Evolutionary conservation across 37 sponge, comb jelly and placozoan genomes (phyloP).

Genomic region (Dysidea cf. avara): DNA sequence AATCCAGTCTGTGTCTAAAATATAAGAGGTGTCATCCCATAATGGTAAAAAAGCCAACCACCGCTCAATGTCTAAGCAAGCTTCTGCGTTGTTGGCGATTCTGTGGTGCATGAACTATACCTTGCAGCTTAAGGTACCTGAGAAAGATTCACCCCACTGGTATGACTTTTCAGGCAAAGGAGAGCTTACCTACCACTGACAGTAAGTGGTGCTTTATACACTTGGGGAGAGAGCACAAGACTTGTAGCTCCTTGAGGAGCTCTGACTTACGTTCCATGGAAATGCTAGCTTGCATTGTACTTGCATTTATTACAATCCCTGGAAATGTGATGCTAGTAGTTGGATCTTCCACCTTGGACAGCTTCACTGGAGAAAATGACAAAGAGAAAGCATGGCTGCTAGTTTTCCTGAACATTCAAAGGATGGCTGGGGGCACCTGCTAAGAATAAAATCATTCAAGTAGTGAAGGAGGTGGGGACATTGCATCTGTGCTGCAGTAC

Average conservation of each 20-base stretch:
- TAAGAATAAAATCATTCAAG: conserved; percentile 29
- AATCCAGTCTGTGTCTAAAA: conserved; percentile 3
- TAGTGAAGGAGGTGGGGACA: conserved; percentile 17
- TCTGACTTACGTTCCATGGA: no score
- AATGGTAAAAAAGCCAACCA: conserved; percentile 33
- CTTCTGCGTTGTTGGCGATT: conserved; percentile 15
- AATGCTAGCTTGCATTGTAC: no score
- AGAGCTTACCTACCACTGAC: conserved; percentile 7
- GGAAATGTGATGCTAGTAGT: conserved; percentile 29
- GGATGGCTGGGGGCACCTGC: neutral
- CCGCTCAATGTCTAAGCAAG: conserved; percentile 45
- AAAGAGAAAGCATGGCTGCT: no score
- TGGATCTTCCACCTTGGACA: no score
- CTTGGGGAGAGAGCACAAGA: no score
- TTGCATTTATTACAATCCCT: conserved; percentile 12
- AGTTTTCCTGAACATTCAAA: no score
- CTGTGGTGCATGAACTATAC: conserved; percentile 16
- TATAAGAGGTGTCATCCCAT: conserved; percentile 25
- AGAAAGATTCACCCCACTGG: conserved; percentile 22
- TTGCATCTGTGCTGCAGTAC: conserved; percentile 5
- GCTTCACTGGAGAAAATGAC: no score
- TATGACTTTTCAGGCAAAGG: no score
- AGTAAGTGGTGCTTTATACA: no score
- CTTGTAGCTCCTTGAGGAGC: no score
- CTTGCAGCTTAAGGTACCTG: conserved; percentile 3